Percentiles rank a stretch among this genome's conserved stretches.
These are phyloP conservation scores for Oreocharis arfaki DNA, from an alignment of 2,113 vertebrate species.

Conservation along the genomic window DNA sequence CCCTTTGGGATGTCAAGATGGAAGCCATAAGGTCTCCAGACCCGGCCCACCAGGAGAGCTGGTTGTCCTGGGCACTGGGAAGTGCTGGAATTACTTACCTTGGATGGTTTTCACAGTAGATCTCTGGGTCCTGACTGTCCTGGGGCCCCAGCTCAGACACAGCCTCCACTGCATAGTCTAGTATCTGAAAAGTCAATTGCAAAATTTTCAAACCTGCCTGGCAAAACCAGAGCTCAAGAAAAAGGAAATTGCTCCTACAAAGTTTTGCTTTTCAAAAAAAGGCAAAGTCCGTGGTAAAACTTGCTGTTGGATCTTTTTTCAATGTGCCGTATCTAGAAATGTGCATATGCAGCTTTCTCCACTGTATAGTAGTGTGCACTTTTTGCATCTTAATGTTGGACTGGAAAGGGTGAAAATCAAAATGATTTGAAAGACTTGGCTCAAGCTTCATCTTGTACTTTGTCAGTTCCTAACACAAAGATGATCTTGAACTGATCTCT, in stretches of 20 bases:
- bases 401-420: not conserved
- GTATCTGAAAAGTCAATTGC: not conserved
- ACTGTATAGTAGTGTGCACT: fast-evolving
- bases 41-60: not conserved
- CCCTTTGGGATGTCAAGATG: not conserved
- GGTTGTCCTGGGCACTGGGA: not conserved
- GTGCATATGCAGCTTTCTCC: not conserved
- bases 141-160: not conserved
- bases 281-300: not conserved
- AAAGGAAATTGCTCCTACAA: not conserved
- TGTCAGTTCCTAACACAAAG: not conserved
- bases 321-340: not conserved
- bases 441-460: not conserved
- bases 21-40: not conserved
- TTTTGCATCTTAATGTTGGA: not conserved
- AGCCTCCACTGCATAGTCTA: not conserved
- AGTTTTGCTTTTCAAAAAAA: not conserved
- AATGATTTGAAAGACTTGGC: not conserved
- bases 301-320: not conserved
- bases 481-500: not conserved
- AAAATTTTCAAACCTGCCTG: not conserved
- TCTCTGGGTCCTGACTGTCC: not conserved
- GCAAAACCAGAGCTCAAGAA: not conserved
- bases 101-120: not conserved
- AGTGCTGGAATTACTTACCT: not conserved